Evolutionary conservation across 2,888 invertebrate species (phyloP).

Genomic region (Anthrax anthrax): DNA sequence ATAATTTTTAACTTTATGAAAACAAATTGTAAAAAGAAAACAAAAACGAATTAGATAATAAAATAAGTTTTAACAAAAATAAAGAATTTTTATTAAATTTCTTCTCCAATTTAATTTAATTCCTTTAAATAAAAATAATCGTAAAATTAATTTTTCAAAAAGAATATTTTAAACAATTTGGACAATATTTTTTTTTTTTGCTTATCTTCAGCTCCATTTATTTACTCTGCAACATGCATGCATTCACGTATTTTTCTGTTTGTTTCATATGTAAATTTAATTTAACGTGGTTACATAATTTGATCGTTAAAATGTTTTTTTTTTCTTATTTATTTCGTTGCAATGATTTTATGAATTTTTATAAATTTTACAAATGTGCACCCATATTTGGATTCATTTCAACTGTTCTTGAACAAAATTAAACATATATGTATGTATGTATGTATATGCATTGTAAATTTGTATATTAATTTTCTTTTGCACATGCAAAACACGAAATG

Average conservation of each 20-base stretch:
- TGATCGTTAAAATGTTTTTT: constrained; percentile 4
- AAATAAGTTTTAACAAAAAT: no score
- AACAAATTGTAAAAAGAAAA: background rate
- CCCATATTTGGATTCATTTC: background rate
- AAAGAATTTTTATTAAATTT: no score
- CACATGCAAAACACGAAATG: no score
- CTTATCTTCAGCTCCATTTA: no score
- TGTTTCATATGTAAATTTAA: no score
- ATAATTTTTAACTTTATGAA: background rate
- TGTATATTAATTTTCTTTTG: background rate
- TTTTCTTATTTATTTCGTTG: background rate
- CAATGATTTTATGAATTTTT: background rate
- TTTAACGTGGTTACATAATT: constrained; percentile 7
- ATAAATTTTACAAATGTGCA: background rate
- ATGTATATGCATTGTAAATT: background rate
- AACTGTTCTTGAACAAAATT: background rate
- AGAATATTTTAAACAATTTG: no score
- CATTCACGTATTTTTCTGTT: no score
- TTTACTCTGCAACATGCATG: no score
- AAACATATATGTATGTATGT: background rate
- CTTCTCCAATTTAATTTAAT: no score
- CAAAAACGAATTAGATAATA: background rate
- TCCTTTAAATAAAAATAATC: no score
- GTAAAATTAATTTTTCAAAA: no score
- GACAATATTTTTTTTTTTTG: no score